Evolutionary conservation across 2,888 invertebrate species (phyloP).

Genomic region (Drosophila macrospina): DNA sequence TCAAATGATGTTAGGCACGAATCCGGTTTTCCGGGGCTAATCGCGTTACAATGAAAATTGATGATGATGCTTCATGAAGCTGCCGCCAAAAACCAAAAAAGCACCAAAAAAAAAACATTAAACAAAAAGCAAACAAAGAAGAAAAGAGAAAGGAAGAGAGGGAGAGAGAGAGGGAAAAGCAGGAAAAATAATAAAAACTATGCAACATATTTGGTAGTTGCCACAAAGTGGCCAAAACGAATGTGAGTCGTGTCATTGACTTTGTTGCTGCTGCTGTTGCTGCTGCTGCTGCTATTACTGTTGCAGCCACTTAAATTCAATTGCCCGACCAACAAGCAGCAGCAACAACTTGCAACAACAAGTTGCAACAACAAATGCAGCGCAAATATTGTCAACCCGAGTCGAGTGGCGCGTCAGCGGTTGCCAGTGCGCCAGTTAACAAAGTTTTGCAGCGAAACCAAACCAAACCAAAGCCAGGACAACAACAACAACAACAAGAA

Average conservation of each 20-base stretch:
- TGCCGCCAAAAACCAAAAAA: constrained; percentile 12
- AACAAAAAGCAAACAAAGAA: constrained; percentile 3
- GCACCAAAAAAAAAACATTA: background rate
- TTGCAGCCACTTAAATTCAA: constrained; percentile 77
- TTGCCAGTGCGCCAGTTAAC: constrained; percentile 72
- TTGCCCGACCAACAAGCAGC: constrained; percentile 62
- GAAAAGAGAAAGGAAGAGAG: background rate
- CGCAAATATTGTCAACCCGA: constrained; percentile 74
- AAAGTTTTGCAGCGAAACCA: constrained; percentile 64
- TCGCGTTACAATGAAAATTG: constrained; percentile 82
- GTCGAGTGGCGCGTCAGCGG: constrained; percentile 44
- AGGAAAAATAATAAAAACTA: constrained; percentile 49
- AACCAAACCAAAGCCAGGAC: constrained; percentile 41
- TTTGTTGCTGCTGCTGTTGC: constrained; percentile 61
- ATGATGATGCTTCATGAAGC: constrained; percentile 63
- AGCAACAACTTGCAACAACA: constrained; percentile 26
- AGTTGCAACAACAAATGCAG: constrained; percentile 44
- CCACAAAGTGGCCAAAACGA: constrained; percentile 72
- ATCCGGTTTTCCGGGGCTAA: constrained; percentile 68
- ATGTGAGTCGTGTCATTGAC: constrained; percentile 64
- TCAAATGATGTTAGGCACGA: constrained; percentile 75
- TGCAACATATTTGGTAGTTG: constrained; percentile 68
- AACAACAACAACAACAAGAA: constrained; percentile 13
- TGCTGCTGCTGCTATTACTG: constrained; percentile 51
- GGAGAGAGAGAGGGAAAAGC: background rate